Conservation (phyloP, 2,113 vertebrate species). For the Naja naja region DNA sequence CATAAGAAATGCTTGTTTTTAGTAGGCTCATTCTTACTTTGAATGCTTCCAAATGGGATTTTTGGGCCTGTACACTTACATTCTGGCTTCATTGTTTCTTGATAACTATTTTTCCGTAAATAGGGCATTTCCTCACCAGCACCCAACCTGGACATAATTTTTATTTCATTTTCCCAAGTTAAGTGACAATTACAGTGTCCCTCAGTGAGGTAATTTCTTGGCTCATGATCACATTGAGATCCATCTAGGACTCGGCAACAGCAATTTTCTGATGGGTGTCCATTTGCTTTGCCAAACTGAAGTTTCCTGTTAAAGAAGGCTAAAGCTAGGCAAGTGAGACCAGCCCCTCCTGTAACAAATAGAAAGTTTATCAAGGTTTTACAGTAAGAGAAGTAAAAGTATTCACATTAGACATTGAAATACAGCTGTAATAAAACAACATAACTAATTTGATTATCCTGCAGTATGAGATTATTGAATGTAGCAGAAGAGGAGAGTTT, state of each 20-base stretch:
- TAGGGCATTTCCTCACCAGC: conserved; percentile 47
- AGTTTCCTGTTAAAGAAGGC: conserved; percentile 60
- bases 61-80: conserved; percentile 29
- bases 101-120: conserved; percentile 49
- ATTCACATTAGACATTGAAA: conserved; percentile 32
- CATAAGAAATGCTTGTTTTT: conserved; percentile 44
- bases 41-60: conserved; percentile 27
- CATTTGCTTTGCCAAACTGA: conserved; percentile 55
- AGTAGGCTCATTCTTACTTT: conserved; percentile 16
- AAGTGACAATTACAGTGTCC: conserved; percentile 60
- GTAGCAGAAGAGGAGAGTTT: neutral
- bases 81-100: conserved; percentile 17
- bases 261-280: conserved; percentile 49
- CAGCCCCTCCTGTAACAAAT: conserved; percentile 62
- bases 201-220: conserved; percentile 56
- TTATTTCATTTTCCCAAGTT: conserved; percentile 57
- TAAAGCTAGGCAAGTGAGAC: conserved; percentile 60
- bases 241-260: conserved; percentile 50
- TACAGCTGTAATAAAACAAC: conserved; percentile 24
- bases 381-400: conserved; percentile 36
- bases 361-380: conserved; percentile 45
- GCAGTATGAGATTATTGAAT: conserved; percentile 1
- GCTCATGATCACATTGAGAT: conserved; percentile 48
- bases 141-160: conserved; percentile 55
- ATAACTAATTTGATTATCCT: neutral